Evolutionary conservation across 2,113 vertebrate genomes (phyloP).

Genomic region (Hoplias malabaricus): DNA sequence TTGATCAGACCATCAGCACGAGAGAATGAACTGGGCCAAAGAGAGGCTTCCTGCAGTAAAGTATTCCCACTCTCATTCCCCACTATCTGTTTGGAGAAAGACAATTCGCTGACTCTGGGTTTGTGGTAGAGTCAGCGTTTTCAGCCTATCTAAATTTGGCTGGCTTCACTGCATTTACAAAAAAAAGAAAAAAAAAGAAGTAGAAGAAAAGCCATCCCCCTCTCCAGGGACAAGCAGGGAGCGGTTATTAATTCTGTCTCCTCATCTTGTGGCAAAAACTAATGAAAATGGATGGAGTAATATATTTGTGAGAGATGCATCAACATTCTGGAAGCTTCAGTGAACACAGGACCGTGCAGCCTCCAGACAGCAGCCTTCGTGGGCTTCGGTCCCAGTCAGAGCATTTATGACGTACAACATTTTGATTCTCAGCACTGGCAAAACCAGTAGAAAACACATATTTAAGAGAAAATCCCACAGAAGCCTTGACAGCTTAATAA

Average conservation of each 20-base stretch:
- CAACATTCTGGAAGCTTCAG: not conserved
- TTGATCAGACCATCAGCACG: not conserved
- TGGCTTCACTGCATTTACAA: conserved; percentile 32
- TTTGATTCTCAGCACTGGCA: too few species aligned
- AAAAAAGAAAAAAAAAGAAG: too few species aligned
- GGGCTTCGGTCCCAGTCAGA: too few species aligned
- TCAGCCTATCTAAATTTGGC: conserved; percentile 47
- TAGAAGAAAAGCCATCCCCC: not conserved
- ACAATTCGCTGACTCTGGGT: conserved; percentile 44
- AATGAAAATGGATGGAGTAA: conserved; percentile 7
- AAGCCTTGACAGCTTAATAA: too few species aligned
- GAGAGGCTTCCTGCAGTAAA: not conserved
- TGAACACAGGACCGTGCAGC: not conserved
- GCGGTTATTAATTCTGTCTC: conserved; percentile 14
- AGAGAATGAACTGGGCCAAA: conserved; percentile 10
- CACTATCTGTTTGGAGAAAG: conserved; percentile 13
- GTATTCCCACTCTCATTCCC: conserved; percentile 30
- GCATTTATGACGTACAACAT: too few species aligned
- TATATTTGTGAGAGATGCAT: not conserved
- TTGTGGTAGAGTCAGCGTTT: conserved; percentile 37
- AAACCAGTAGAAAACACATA: too few species aligned
- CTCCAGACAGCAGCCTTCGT: too few species aligned
- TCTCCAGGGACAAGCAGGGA: conserved; percentile 30
- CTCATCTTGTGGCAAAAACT: not conserved
- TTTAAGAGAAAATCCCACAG: too few species aligned